Percentiles rank a stretch among this genome's conserved stretches.
These are phyloP conservation scores for Spinus pinus DNA, from an alignment of 2,797 vertebrate genomes.

Conservation along the genomic window DNA sequence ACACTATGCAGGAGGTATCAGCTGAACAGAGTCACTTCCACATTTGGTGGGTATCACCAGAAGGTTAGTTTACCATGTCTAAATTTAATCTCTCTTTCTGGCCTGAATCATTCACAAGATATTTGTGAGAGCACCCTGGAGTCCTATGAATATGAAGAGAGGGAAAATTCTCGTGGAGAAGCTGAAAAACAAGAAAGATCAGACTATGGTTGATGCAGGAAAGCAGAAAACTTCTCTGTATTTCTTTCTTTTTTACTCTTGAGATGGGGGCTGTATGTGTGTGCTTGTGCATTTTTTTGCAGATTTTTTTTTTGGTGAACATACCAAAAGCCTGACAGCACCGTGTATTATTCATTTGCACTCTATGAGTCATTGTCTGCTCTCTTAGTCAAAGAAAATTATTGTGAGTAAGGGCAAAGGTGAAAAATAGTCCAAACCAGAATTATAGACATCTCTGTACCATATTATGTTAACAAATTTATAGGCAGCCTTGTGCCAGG, in stretches of 20 bases:
- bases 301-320: not conserved
- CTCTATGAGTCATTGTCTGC: slow-evolving; percentile 33
- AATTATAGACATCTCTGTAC: slow-evolving; percentile 26
- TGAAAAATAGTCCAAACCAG: slow-evolving; percentile 21
- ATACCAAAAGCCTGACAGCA: slow-evolving; percentile 8
- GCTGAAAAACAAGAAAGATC: not conserved
- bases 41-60: not conserved
- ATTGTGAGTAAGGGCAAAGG: slow-evolving; percentile 44
- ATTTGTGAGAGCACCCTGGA: not conserved
- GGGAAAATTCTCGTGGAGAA: not conserved
- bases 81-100: not conserved
- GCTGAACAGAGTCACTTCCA: not conserved
- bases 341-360: slow-evolving; percentile 5
- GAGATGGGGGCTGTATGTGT: not conserved
- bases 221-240: not conserved
- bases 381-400: slow-evolving; percentile 59
- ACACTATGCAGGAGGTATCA: fast-evolving
- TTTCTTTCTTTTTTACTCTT: not conserved
- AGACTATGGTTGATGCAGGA: not conserved
- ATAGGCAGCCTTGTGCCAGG: not conserved
- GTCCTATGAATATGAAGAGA: not conserved
- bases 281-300: not conserved
- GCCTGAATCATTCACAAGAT: not conserved
- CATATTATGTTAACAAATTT: slow-evolving; percentile 51
- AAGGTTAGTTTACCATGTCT: not conserved